phyloP scores from a whole-genome alignment of 2,888 invertebrate genomes.

The Slavum lentiscoides region DNA sequence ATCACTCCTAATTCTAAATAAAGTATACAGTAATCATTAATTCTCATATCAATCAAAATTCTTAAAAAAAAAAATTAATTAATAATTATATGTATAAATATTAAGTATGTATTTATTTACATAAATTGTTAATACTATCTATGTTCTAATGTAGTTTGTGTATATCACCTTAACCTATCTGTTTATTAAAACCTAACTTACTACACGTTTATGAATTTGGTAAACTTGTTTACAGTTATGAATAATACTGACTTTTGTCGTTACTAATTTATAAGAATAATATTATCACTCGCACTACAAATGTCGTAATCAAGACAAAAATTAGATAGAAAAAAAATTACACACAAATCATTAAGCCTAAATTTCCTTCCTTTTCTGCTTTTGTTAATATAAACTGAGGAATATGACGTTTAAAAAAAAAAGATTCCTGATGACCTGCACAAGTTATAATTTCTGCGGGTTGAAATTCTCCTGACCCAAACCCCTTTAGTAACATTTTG shows the following conservation, averaged over 20 bases:
- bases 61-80: slow-evolving; percentile 23
- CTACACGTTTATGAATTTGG: slow-evolving; percentile 22
- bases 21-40: slow-evolving; percentile 30
- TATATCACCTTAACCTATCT: slow-evolving; percentile 23
- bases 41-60: slow-evolving; percentile 25
- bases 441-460: slow-evolving; percentile 50
- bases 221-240: slow-evolving; percentile 36
- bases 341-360: slow-evolving; percentile 47
- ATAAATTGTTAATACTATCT: slow-evolving; percentile 28
- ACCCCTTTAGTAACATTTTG: slow-evolving; percentile 48
- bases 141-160: slow-evolving; percentile 23
- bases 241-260: slow-evolving; percentile 41
- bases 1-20: slow-evolving; percentile 46
- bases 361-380: slow-evolving; percentile 28
- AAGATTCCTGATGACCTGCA: slow-evolving; percentile 51
- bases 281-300: slow-evolving; percentile 35
- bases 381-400: slow-evolving; percentile 42
- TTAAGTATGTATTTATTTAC: not conserved
- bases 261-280: slow-evolving; percentile 35
- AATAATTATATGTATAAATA: slow-evolving; percentile 15
- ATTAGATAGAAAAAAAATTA: slow-evolving; percentile 49
- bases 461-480: slow-evolving; percentile 52
- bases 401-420: slow-evolving; percentile 41
- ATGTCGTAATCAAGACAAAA: slow-evolving; percentile 26
- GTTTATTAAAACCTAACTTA: slow-evolving; percentile 40